Evolutionary conservation across 53 echinoderm and acorn worm species (phyloP), one percentile per base, ranked within the genome.

Genomic region (Temnopleurus reevesii): DNA sequence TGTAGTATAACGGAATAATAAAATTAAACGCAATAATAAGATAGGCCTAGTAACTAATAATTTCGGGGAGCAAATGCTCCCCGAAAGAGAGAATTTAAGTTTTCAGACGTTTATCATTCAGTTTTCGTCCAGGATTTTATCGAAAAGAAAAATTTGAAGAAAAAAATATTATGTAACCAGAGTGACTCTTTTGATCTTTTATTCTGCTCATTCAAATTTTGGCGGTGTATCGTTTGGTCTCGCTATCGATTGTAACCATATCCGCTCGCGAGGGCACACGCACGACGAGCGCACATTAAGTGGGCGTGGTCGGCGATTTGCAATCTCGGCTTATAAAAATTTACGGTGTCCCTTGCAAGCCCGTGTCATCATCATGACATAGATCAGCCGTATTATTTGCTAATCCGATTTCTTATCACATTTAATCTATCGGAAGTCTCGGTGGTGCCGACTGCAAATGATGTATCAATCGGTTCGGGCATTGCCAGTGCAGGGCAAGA

Each of bases 231-330:
- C 27, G 7, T 12, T 0, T 24, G 27, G 58, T 8, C 55, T 55
- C 0, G 55, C 24, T 55, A 58, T 58, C 58, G 63, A 63, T n/a
- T n/a, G n/a, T n/a, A n/a, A n/a, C 18, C 63, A 33, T n/a, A n/a
- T 63, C 63, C 5, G 31, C 29, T 13, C 15, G 17, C 33, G 49
- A 10, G 31, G 15, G n/a, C n/a, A n/a, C n/a, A n/a, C n/a, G n/a
- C n/a, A n/a, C n/a, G n/a, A n/a, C n/a, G 1, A 34, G 10, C 31
- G 12, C 15, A 61, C 31, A 29, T 31, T 29, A n/a, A n/a, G n/a
- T 63, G 63, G 63, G 63, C 63, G 63, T 63, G 63, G 63, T 63
- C 63, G 63, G 12, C 63, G 56, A 63, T 63, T 63, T 33, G 58
- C 34, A 31, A 33, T n/a, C 63, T 33, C 13, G 63, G 63, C 31